Base-by-base conservation (phyloP, 1,140 invertebrate genomes). In the Anadara kagoshimensis region DNA sequence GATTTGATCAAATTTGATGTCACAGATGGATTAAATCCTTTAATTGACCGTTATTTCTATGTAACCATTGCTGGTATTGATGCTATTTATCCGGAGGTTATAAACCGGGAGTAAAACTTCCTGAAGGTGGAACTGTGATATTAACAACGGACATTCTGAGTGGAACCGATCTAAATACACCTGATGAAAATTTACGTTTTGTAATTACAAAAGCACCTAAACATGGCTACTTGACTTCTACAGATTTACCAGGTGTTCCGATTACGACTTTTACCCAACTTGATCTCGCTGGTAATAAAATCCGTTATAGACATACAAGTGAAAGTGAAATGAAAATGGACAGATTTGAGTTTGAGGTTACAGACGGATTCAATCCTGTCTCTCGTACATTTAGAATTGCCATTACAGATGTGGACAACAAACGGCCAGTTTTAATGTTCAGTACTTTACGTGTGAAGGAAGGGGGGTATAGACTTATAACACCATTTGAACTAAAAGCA, bases 301-400 rank as follows among this genome's bases (percentile, higher is more conserved):
- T 90, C 22, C 76, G 78, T 8, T 90, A 90, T 73, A 80, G 88
- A 1, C 88, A 90, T 76, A 82, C 76, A 47, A 76, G 79, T 14
- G 74, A 84, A 14, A 86, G 88, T 75, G 89, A 90, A 80, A 82
- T 86, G 14, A 88, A 88, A 76, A 85, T 87, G 80, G 90, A 90
- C 74, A 84, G 83, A 56, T 90, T 90, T 76, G 87, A 90, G 73
- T 90, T 90, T 75, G 89, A 90, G 75, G 89, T 90, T 10, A 88
- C 85, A 0, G 89, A 90, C 75, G 87, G 88, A 8, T 85, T 78
- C 69, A 89, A 90, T 76, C 85, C 84, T 14, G 86, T 90, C 0
- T 81, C 75, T 36, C 69, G 87, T 16, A 89, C 87, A 12, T 90
- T 90, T 70, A 73, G 88, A 59, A 89, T 90, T 59, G 85, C 89